Base-by-base conservation (phyloP, 1,140 invertebrate species). In the Nasonia longicornis region DNA sequence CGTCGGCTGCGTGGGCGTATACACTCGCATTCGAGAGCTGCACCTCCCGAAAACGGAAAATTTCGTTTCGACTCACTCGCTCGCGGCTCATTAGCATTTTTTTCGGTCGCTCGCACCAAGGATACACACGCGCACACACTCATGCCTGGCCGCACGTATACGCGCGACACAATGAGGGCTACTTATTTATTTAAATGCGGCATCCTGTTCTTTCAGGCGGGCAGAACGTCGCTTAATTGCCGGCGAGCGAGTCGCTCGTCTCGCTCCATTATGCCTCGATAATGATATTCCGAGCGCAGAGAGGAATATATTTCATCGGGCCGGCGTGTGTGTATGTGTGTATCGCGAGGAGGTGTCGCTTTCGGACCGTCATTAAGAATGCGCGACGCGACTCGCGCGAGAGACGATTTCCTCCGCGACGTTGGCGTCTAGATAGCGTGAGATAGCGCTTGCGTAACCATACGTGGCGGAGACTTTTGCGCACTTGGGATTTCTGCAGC, bases 111-210 rank as follows among this genome's bases (percentile, higher is more conserved):
- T 22, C 75, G 66, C 73, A 77, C 82, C 71, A 80, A 81, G 80
- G 81, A 81, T 52, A 70, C 71, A 75, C 75, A 64, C 26, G 26
- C 35, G 73, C 64, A 2, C 64, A 29, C 22, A 20, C 26, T 26
- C 26, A 26, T 26, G 26, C 26, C 26, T 26, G 26, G 26, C 26
- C 26, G 26, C 22, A 45, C 80, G 82, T 82, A 82, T 81, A 74
- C 70, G 71, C 79, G 31, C 72, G 83, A 80, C 80, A 86, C 85
- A 86, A 85, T 86, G 82, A 71, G 42, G 83, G 80, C 85, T 85
- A 84, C 86, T 87, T 87, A 87, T 87, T 87, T 87, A 87, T 88
- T 88, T 88, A 86, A 88, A 87, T 86, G 87, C 78, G 85, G 86
- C 86, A 86, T 88, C 87, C 87, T 88, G 87, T 87, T 84, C 87